Base-by-base conservation (phyloP, 2,888 invertebrate genomes). In the Mechanitis mazaeus region DNA sequence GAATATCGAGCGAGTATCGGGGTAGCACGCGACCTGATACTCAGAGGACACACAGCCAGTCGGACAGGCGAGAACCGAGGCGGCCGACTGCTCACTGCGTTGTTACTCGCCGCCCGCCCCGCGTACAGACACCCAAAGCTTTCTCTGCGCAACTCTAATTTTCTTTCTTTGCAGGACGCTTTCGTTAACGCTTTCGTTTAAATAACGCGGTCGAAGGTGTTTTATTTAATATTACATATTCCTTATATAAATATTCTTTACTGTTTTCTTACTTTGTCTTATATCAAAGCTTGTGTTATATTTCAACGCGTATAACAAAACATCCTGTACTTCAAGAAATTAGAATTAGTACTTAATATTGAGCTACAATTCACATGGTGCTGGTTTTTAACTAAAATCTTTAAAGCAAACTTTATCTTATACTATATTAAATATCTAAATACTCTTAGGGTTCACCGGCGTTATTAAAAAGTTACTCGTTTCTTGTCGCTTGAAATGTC, bases 111-210 rank as follows among this genome's bases (percentile, higher is more conserved):
- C 73, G 71, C 75, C 69, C 75, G 66, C 66, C 72, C 68, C 71
- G 69, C 73, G 62, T 59, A 74, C 84, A 75, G 81, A 81, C 85
- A 82, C 80, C 81, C 72, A 75, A 81, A 87, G 83, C 88, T 86
- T 87, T 85, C 84, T 80, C 85, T 87, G 88, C 88, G 88, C 88
- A 85, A 79, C 85, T 84, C 84, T 78, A 79, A 75, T 78, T 80
- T 81, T 78, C 76, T 77, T 77, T 61, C 58, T 57, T 59, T 54
- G 28, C 50, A 64, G 59, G 55, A 63, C 61, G 62, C 56, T 66
- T 57, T 67, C 46, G 55, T 57, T 54, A 54, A 63, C 61, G 62
- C 56, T 66, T 57, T 66, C 46, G 20, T 45, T 62, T 45, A 59
- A 55, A 59, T 38, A 57, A 55, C 35, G 54, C 57, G 28, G 47